Base-by-base conservation (phyloP, 1,140 invertebrate species). In the Bombus ignitus region DNA sequence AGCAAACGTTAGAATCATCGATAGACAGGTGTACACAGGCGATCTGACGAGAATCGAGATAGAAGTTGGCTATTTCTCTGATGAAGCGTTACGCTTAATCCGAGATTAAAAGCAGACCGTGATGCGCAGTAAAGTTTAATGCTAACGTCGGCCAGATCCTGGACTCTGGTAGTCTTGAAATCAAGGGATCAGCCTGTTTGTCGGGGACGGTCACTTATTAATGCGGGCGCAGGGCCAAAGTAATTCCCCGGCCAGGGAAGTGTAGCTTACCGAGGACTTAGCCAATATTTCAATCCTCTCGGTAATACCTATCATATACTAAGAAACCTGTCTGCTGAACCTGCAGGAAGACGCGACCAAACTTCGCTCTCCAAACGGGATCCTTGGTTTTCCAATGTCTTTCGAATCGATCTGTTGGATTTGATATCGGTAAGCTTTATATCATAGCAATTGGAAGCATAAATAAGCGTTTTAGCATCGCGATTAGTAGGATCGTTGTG, bases 131-230 rank as follows among this genome's bases (percentile, higher is more conserved):
- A 74, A 89, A 89, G 79, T 89, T 89, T 82, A 89, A 84, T 85
- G 76, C 80, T 78, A 89, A 86, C 72, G 75, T 72, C 37, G 44
- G 44, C 18, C 10, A 76, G 79, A 89, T 88, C 74, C 47, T 53
- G 80, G 75, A 75, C 68, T 53, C 73, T 75, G 73, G 73, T 81
- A 85, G 88, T 87, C 89, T 82, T 88, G 81, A 90, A 90, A 89
- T 90, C 88, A 87, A 82, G 89, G 89, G 89, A 90, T 90, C 88
- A 88, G 75, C 74, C 70, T 90, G 89, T 91, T 92, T 92, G 90
- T 73, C 75, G 81, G 83, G 90, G 82, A 92, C 85, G 91, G 91
- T 91, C 91, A 92, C 91, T 91, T 92, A 92, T 92, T 92, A 92
- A 92, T 92, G 91, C 91, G 91, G 87, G 82, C 88, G 83, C 91